Evolutionary conservation across 92 coral and sea anemone genomes (phyloP).

Genomic region (Isaurus tuberculatus): DNA sequence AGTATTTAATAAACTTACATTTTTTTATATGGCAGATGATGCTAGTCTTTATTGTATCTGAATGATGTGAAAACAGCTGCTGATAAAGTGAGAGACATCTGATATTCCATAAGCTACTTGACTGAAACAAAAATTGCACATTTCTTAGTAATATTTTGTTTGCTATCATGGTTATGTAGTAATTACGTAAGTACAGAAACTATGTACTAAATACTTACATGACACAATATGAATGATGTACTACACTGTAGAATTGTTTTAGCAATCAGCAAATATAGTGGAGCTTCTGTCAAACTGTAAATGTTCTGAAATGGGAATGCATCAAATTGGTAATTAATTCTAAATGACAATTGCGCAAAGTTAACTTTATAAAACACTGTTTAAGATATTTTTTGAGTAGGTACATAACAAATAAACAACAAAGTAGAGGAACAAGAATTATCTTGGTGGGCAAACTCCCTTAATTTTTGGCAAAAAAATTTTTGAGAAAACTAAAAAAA

Average conservation of each 20-base stretch:
- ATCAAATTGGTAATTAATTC: not conserved
- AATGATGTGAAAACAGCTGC: conserved; percentile 74
- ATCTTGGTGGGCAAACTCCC: too few species aligned
- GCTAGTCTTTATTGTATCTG: conserved; percentile 66
- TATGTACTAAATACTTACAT: conserved; percentile 32
- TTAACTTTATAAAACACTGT: not conserved
- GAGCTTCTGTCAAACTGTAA: conserved; percentile 55
- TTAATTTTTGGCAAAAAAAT: too few species aligned
- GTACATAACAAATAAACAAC: too few species aligned
- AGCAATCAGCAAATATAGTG: conserved; percentile 59
- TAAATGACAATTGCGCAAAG: not conserved
- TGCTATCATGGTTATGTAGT: too few species aligned
- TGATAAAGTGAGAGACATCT: conserved; percentile 85
- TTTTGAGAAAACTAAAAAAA: too few species aligned
- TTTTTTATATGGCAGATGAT: conserved; percentile 63
- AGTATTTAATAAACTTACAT: conserved; percentile 55
- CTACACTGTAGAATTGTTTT: conserved; percentile 62
- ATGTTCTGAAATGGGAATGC: conserved; percentile 52
- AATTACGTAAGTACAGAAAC: too few species aligned
- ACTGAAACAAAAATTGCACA: conserved; percentile 44
- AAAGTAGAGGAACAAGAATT: too few species aligned
- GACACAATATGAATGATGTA: conserved; percentile 17
- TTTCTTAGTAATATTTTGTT: not conserved
- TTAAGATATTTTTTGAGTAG: not conserved
- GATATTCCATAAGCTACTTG: conserved; percentile 75